phyloP scores from a whole-genome alignment of 2,797 vertebrate genomes.

The Acanthis flammea region DNA sequence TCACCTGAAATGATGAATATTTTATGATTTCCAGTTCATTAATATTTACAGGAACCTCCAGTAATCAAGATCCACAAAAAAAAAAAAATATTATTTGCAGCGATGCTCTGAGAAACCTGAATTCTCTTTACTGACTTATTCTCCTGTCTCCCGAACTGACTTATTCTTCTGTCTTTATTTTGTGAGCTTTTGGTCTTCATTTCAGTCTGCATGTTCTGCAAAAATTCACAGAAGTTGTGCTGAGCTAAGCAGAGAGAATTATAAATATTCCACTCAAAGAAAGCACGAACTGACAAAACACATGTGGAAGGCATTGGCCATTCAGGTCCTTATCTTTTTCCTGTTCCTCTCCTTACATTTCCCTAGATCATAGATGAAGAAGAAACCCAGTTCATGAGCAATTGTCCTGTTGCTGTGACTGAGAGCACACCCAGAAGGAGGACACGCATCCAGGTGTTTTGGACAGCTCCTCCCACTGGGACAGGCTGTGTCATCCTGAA shows the following conservation, averaged over 20 bases:
- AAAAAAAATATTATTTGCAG: neutral
- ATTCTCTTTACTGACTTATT: neutral
- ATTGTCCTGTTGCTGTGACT: slow-evolving; percentile 94
- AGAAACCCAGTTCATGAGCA: slow-evolving; percentile 97
- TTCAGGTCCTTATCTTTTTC: neutral
- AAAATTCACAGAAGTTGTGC: neutral
- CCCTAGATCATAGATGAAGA: slow-evolving; percentile 95
- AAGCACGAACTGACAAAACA: neutral
- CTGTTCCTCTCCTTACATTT: neutral
- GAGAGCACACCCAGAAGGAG: slow-evolving; percentile 93
- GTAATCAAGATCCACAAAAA: neutral
- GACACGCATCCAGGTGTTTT: slow-evolving; percentile 93
- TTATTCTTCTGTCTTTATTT: neutral
- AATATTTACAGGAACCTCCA: neutral
- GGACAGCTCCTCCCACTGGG: slow-evolving; percentile 89
- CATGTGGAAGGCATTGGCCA: rapidly evolving
- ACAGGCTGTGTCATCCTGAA: slow-evolving; percentile 91
- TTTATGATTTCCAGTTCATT: neutral
- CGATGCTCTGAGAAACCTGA: neutral
- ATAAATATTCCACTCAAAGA: neutral
- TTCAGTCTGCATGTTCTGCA: neutral
- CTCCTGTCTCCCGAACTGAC: neutral
- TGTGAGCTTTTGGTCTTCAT: neutral
- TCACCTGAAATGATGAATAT: neutral
- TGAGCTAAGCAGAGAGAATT: neutral